Evolutionary conservation across 2,797 vertebrate species (phyloP).

Genomic region (Gephyroberyx darwinii): DNA sequence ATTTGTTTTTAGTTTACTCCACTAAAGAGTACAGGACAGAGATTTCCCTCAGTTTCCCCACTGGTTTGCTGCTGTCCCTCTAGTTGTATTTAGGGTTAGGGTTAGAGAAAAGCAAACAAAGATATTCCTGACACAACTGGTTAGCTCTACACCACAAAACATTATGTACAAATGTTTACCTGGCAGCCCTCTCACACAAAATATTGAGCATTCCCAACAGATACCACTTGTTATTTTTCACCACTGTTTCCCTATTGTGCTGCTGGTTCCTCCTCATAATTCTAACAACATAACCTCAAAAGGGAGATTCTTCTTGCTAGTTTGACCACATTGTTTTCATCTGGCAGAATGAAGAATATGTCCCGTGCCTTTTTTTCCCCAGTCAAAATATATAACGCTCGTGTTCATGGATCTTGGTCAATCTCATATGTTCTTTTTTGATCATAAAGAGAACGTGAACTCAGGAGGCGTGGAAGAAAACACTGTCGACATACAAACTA

Average conservation of each 20-base stretch:
- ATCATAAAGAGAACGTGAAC: conserved; percentile 1
- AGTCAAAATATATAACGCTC: conserved; percentile 1
- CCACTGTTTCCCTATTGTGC: conserved; percentile 5
- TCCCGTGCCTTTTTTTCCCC: conserved; percentile 37
- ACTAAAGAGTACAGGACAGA: neutral
- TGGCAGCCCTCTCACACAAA: neutral
- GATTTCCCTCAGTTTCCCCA: neutral
- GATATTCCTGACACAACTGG: neutral
- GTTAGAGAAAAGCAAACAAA: neutral
- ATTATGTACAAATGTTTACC: neutral
- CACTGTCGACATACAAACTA: conserved; percentile 20
- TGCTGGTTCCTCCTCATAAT: neutral
- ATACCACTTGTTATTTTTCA: neutral
- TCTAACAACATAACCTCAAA: neutral
- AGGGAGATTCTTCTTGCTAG: neutral
- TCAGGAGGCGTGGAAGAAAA: neutral
- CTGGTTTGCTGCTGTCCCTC: conserved; percentile 10
- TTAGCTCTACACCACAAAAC: conserved; percentile 1
- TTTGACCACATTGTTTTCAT: conserved; percentile 28
- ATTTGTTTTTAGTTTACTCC: neutral
- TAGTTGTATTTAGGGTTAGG: neutral
- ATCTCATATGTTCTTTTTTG: neutral
- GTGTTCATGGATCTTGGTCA: too few relatives aligned
- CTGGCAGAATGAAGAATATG: conserved; percentile 15
- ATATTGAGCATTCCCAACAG: neutral